A percentile compares a stretch with the other conserved stretches of the same genome.
These are phyloP conservation scores for Spialia ferax DNA, from an alignment of 2,888 invertebrate species.

Conservation along the genomic window DNA sequence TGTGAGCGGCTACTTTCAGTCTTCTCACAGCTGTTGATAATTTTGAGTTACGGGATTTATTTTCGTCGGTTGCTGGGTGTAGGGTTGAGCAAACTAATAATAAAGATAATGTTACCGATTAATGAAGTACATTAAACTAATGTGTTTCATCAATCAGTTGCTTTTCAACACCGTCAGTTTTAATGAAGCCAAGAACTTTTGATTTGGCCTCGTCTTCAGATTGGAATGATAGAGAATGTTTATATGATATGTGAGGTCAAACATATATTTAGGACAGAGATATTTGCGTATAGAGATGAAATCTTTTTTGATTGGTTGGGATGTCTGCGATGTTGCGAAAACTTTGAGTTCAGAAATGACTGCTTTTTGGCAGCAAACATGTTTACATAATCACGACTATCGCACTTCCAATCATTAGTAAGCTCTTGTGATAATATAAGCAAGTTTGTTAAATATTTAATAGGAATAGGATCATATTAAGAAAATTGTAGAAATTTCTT, in stretches of 20 bases:
- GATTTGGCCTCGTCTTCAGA: neutral
- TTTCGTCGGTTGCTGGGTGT: neutral
- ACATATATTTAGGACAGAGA: neutral
- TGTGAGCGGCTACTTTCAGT: constrained; percentile 38
- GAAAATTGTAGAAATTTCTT: neutral
- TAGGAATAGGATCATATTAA: no score
- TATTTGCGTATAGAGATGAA: neutral
- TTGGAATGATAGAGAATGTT: constrained; percentile 2
- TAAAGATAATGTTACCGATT: constrained; percentile 4
- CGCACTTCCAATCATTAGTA: neutral
- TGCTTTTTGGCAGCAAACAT: neutral
- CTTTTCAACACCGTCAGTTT: constrained; percentile 5
- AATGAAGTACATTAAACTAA: constrained; percentile 1
- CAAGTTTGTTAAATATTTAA: neutral
- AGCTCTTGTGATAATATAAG: neutral
- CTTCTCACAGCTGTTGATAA: constrained; percentile 24
- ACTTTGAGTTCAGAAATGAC: neutral
- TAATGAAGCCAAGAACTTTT: constrained; percentile 1
- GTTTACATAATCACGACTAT: neutral
- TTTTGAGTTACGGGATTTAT: constrained; percentile 22
- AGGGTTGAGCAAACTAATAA: constrained; percentile 4
- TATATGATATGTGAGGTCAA: constrained; percentile 5
- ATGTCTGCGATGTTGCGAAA: neutral
- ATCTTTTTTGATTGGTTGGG: neutral
- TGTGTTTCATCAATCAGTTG: constrained; percentile 1